Conservation (phyloP, 2,797 vertebrate species). For the Prunella strophiata region DNA sequence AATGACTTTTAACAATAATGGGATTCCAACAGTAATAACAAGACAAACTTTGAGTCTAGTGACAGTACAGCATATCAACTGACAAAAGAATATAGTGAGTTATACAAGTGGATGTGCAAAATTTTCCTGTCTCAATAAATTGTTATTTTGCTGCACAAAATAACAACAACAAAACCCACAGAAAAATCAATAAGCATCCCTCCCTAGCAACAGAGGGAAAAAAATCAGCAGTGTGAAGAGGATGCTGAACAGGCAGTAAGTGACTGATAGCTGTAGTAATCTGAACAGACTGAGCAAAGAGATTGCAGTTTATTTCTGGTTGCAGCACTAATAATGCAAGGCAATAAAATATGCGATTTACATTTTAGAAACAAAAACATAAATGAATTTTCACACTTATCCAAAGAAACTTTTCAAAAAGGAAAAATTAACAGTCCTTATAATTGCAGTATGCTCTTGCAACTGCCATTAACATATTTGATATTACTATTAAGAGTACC, state of each 20-base stretch:
- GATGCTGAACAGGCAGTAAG: neutral
- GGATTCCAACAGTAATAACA: neutral
- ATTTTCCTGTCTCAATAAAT: neutral
- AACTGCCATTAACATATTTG: neutral
- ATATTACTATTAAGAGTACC: neutral
- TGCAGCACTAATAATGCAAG: neutral
- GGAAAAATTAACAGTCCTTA: neutral
- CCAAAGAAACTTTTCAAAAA: neutral
- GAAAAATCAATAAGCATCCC: neutral
- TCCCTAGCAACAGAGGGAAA: neutral
- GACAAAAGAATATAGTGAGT: neutral
- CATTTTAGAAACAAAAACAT: neutral
- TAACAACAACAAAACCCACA: neutral
- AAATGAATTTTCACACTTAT: neutral
- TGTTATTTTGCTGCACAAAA: neutral
- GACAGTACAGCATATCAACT: neutral
- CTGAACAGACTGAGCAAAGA: neutral
- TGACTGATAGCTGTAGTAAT: conserved; percentile 5
- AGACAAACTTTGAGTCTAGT: neutral
- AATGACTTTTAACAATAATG: neutral
- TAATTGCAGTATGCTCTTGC: neutral
- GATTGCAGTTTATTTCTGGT: neutral
- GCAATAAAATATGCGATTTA: neutral
- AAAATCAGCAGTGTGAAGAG: neutral
- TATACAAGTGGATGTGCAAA: neutral